phyloP scores from a whole-genome alignment of 2,797 vertebrate species.

The Neostethus bicornis region DNA sequence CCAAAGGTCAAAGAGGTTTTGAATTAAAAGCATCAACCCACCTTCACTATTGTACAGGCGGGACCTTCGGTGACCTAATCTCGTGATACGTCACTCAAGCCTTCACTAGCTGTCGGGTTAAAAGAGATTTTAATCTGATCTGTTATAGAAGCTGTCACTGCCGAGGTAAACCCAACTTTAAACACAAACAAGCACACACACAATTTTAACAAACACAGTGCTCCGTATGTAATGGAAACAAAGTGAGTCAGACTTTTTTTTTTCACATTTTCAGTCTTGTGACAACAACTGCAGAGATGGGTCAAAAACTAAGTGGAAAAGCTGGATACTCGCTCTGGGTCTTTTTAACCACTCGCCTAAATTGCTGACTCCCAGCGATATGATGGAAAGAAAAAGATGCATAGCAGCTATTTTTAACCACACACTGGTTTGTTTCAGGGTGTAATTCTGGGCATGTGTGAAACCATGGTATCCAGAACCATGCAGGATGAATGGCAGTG shows the following conservation, averaged over 20 bases:
- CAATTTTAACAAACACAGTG: slow-evolving; percentile 45
- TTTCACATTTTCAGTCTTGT: too few species aligned
- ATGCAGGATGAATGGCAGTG: slow-evolving; percentile 73
- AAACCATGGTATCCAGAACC: slow-evolving; percentile 50
- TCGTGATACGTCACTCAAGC: slow-evolving; percentile 66
- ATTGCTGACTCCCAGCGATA: slow-evolving; percentile 59
- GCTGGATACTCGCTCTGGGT: slow-evolving; percentile 41
- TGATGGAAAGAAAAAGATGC: slow-evolving; percentile 35
- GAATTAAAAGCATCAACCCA: slow-evolving; percentile 23
- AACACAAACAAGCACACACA: slow-evolving; percentile 31
- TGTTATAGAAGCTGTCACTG: slow-evolving; percentile 46
- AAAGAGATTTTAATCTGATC: slow-evolving; percentile 69
- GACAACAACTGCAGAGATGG: slow-evolving; percentile 53
- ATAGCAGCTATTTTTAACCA: slow-evolving; percentile 67
- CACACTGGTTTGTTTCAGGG: slow-evolving; percentile 40
- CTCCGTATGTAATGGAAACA: slow-evolving; percentile 42
- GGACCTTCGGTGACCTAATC: slow-evolving; percentile 51
- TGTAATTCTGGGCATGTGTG: slow-evolving; percentile 38
- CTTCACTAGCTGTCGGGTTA: slow-evolving; percentile 57
- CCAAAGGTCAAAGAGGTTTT: slow-evolving; percentile 27
- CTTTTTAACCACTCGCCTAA: slow-evolving; percentile 54
- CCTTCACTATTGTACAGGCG: slow-evolving; percentile 33
- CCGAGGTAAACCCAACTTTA: slow-evolving; percentile 25
- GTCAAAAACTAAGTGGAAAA: slow-evolving; percentile 59
- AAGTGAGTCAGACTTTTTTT: slow-evolving; percentile 54